A percentile compares a stretch with the other conserved stretches of the same genome.
Conservation (phyloP, 35 echinoderm and acorn worm genomes). For the Anneissia japonica region DNA sequence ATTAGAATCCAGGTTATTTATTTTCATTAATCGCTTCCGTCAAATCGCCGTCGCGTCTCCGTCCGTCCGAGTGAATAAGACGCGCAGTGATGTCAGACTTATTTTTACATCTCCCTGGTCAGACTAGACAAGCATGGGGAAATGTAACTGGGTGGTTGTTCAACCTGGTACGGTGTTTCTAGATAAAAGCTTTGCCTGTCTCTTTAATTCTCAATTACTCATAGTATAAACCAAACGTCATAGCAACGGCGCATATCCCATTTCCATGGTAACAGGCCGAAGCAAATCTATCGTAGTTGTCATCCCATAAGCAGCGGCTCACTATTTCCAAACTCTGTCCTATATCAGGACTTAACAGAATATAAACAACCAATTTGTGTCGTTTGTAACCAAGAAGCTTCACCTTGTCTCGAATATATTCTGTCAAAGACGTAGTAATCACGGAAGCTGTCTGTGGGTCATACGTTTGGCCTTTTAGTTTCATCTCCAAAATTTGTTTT, state of each 20-base stretch:
- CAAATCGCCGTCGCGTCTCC: too few relatives aligned
- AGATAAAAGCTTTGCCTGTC: too few relatives aligned
- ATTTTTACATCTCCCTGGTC: too few relatives aligned
- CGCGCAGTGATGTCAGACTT: too few relatives aligned
- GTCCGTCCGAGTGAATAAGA: too few relatives aligned
- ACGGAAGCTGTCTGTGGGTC: conserved; percentile 57
- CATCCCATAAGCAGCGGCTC: conserved; percentile 82
- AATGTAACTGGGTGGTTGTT: too few relatives aligned
- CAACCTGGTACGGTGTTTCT: too few relatives aligned
- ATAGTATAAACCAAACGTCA: conserved; percentile 70
- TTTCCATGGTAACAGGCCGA: conserved; percentile 49
- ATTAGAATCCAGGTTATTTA: too few relatives aligned
- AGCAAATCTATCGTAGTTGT: conserved; percentile 64
- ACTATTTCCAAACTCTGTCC: conserved; percentile 85
- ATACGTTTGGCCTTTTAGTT: conserved; percentile 59
- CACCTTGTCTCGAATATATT: conserved; percentile 66
- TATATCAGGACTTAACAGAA: conserved; percentile 65
- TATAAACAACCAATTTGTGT: conserved; percentile 76
- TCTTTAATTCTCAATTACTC: conserved; percentile 59
- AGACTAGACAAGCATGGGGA: too few relatives aligned
- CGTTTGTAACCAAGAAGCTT: conserved; percentile 79
- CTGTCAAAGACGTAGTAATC: conserved; percentile 60
- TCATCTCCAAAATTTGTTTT: conserved; percentile 38
- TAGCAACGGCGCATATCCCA: conserved; percentile 67
- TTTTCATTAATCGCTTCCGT: too few relatives aligned